A percentile compares a stretch with the other conserved stretches of the same genome.
Evolutionary conservation across 2,888 invertebrate genomes (phyloP).

Genomic region (Andrena bucephala): DNA sequence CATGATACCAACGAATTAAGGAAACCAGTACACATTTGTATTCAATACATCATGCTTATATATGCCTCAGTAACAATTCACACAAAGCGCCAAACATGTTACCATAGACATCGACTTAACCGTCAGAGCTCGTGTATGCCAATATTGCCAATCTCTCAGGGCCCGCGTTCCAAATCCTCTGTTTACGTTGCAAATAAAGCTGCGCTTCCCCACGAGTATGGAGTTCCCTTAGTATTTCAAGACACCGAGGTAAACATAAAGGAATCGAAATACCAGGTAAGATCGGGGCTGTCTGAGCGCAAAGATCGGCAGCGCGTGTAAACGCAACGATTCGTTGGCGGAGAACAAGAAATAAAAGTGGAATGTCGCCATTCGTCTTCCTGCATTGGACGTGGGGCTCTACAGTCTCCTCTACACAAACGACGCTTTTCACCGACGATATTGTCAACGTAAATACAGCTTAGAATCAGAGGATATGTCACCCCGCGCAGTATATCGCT

Average conservation of each 20-base stretch:
- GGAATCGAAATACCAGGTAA: background rate
- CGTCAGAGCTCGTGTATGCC: background rate
- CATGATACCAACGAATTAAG: too few relatives aligned
- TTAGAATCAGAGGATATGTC: constrained; percentile 12
- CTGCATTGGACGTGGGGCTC: constrained; percentile 11
- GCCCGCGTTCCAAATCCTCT: background rate
- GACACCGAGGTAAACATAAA: background rate
- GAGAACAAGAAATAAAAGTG: constrained; percentile 62
- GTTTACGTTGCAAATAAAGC: background rate
- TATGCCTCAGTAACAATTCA: background rate
- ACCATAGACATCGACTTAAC: too few relatives aligned
- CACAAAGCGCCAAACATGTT: background rate
- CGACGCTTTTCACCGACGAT: constrained; percentile 32
- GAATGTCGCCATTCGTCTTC: constrained; percentile 45
- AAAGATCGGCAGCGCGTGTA: constrained; percentile 4
- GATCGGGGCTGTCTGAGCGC: background rate
- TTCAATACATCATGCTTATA: too few relatives aligned
- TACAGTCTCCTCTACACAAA: background rate
- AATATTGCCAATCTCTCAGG: background rate
- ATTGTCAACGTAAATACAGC: constrained; percentile 36
- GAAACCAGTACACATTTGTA: too few relatives aligned
- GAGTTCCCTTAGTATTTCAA: background rate
- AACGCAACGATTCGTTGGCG: constrained; percentile 36
- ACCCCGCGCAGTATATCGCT: constrained; percentile 18
- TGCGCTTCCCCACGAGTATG: background rate